Evolutionary conservation across 1,140 invertebrate species (phyloP).

Genomic region (Drosophila kurseongensis): DNA sequence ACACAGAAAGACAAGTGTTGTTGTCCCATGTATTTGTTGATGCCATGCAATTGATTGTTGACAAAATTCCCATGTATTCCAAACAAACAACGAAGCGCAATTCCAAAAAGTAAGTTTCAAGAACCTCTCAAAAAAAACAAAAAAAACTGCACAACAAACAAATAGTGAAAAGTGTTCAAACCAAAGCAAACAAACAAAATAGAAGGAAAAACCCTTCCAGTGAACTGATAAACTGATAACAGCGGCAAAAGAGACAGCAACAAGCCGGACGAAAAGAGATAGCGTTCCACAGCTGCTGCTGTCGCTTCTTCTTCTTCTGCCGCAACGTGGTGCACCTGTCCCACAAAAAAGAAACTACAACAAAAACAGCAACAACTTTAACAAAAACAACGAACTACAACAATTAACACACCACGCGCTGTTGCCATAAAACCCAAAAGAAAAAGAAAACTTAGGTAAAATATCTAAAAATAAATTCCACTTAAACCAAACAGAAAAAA

Average conservation of each 20-base stretch:
- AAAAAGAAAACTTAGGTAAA: slow-evolving; percentile 81
- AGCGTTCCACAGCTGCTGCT: slow-evolving; percentile 47
- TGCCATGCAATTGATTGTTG: slow-evolving; percentile 84
- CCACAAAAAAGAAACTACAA: slow-evolving; percentile 37
- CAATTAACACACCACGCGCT: slow-evolving; percentile 54
- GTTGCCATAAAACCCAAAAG: slow-evolving; percentile 64
- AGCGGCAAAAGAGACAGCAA: slow-evolving; percentile 29
- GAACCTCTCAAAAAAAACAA: slow-evolving; percentile 12
- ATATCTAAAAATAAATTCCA: slow-evolving; percentile 83
- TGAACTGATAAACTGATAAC: slow-evolving; percentile 55
- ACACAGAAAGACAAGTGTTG: slow-evolving; percentile 54
- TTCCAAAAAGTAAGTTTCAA: slow-evolving; percentile 84
- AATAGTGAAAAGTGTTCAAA: slow-evolving; percentile 34
- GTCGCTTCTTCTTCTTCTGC: slow-evolving; percentile 27
- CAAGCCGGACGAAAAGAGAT: slow-evolving; percentile 34
- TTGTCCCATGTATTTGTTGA: slow-evolving; percentile 78
- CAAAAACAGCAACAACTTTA: slow-evolving; percentile 25
- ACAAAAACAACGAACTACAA: slow-evolving; percentile 46
- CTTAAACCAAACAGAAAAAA: slow-evolving; percentile 54
- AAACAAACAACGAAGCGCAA: slow-evolving; percentile 84
- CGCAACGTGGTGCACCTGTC: slow-evolving; percentile 47
- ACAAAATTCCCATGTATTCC: slow-evolving; percentile 85
- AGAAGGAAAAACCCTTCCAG: slow-evolving; percentile 13
- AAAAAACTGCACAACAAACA: slow-evolving; percentile 1
- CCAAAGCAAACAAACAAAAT: slow-evolving; percentile 16